Conservation (phyloP, 2,888 invertebrate species). For the Cerastoderma edule region DNA sequence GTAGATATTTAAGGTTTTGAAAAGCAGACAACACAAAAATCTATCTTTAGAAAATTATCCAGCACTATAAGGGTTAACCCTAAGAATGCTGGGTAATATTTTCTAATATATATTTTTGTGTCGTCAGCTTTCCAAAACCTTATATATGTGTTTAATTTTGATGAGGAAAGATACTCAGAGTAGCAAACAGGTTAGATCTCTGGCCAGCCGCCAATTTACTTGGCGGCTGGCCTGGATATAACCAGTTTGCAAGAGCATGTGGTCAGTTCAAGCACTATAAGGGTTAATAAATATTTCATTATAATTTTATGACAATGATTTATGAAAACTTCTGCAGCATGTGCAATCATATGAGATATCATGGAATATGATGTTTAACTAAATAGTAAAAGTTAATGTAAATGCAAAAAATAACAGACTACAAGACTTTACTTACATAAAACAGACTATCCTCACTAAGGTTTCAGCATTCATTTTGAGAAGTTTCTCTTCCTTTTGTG, state of each 20-base stretch:
- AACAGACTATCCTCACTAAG: slow-evolving; percentile 75
- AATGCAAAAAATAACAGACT: background rate
- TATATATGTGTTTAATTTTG: too few relatives aligned
- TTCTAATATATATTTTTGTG: too few relatives aligned
- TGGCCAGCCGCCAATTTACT: too few relatives aligned
- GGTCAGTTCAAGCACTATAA: background rate
- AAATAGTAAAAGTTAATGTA: background rate
- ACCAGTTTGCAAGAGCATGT: background rate
- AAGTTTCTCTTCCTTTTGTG: slow-evolving; percentile 82
- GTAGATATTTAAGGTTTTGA: background rate
- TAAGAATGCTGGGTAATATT: too few relatives aligned
- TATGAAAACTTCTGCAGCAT: too few relatives aligned
- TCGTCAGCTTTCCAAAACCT: too few relatives aligned
- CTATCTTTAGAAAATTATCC: too few relatives aligned
- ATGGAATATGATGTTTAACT: background rate
- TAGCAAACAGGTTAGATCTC: too few relatives aligned
- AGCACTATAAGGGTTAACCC: too few relatives aligned
- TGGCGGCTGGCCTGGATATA: too few relatives aligned
- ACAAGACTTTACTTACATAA: slow-evolving; percentile 73
- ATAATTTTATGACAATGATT: background rate
- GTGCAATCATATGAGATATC: background rate
- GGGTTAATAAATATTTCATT: background rate
- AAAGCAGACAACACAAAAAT: background rate
- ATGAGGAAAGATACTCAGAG: too few relatives aligned
- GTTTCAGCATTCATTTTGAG: slow-evolving; percentile 77